phyloP scores from a whole-genome alignment of 1,140 invertebrate genomes.

The Drosophila bocqueti region DNA sequence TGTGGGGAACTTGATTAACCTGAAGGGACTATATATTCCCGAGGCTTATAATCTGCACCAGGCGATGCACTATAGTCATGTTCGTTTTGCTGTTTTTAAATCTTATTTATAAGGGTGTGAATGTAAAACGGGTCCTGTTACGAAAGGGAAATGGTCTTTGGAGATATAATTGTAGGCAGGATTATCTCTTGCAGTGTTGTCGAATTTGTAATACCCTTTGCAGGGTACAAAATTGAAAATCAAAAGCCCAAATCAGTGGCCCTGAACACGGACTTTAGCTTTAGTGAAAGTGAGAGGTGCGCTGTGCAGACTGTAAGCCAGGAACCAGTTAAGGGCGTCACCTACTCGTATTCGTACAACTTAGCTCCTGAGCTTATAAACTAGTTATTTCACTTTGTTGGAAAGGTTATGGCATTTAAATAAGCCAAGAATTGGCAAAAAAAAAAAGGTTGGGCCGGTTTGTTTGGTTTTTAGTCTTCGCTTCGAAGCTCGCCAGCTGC shows the following conservation, averaged over 20 bases:
- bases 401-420: conserved; percentile 49
- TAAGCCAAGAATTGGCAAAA: conserved; percentile 55
- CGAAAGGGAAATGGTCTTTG: not conserved
- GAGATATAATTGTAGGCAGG: not conserved
- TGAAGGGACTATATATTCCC: not conserved
- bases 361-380: conserved; percentile 37
- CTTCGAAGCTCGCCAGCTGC: conserved; percentile 29
- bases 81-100: too few species aligned
- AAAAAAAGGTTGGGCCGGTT: conserved; percentile 44
- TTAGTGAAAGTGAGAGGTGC: conserved; percentile 56
- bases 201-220: not conserved
- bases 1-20: not conserved
- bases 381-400: conserved; percentile 36
- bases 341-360: not conserved
- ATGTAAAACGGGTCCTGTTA: not conserved
- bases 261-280: conserved; percentile 32
- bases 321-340: conserved; percentile 56
- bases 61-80: not conserved
- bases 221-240: not conserved
- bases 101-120: too few species aligned
- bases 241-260: conserved; percentile 22
- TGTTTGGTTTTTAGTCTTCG: conserved; percentile 40
- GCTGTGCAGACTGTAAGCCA: conserved; percentile 23
- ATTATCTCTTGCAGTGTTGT: not conserved
- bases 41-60: not conserved